Base-by-base conservation (phyloP, 2,888 invertebrate genomes). In the Hedychridium roseum region DNA sequence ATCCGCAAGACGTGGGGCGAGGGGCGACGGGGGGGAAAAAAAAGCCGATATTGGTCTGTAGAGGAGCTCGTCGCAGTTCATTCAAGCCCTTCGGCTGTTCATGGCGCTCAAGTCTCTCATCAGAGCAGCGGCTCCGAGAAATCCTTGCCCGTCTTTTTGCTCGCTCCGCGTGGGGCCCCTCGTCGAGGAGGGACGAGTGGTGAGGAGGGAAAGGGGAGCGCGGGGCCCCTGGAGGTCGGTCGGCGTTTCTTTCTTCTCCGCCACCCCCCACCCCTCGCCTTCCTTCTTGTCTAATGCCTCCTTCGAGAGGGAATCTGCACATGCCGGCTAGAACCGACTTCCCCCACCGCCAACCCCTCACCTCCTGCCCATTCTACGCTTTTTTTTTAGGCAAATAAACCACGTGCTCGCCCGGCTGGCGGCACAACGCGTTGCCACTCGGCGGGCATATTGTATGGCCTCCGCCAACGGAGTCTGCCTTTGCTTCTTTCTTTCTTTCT, bases 91-190 rank as follows among this genome's bases (percentile, higher is more conserved):
- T 57, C 56, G 57, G 60, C 60, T 60, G 60, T 60, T 60, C 60
- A 60, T 38, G 57, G 56, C 60, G 53, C 60, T 60, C 53, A 53
- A 15, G 18, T 18, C 54, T 46, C 46, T 36, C 37, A 35, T 48
- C 56, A 39, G 31, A 37, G 53, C 43, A 47, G 28, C 42, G 46
- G 48, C 57, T 54, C 39, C 43, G 16, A 31, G 39, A 27, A 39
- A 32, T 31, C 42, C 43, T 32, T 49, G 1, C 34, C 39, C 20
- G 40, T 40, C 47, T 63, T 59, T 59, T 60, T 63, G 44, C 51
- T 45, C 41, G n/a, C 61, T 47, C 55, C 53, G 55, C 67, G 67
- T 66, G 64, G 65, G 66, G 63, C 57, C n/a, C 57, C 30, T 37
- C 38, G 38, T 35, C 36, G 35, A 23, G 42, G 50, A 50, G 27